A percentile compares a stretch with the other conserved stretches of the same genome.
These are phyloP conservation scores for Nipponacmea schrenckii DNA, from an alignment of 2,888 invertebrate genomes.

Conservation along the genomic window DNA sequence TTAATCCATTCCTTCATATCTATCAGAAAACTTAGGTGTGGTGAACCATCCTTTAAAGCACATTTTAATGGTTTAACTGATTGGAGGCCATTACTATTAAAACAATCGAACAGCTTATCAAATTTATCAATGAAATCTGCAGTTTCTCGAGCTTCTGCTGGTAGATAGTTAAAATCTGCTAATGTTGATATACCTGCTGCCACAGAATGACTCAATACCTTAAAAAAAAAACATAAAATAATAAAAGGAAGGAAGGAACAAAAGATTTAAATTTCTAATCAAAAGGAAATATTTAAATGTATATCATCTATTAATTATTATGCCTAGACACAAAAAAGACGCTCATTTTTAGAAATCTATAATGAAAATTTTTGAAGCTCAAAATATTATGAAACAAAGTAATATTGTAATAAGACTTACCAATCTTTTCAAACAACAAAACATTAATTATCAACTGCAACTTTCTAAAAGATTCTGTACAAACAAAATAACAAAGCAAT, in stretches of 20 bases:
- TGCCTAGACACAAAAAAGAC: too few relatives aligned
- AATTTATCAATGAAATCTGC: background rate
- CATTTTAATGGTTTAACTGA: background rate
- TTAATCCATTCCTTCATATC: background rate
- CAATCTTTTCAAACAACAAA: too few relatives aligned
- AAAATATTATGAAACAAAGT: too few relatives aligned
- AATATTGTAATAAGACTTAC: too few relatives aligned
- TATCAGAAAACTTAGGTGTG: background rate
- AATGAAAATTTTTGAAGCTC: too few relatives aligned
- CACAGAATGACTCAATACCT: background rate
- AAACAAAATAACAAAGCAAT: too few relatives aligned
- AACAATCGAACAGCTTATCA: background rate
- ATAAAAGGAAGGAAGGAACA: background rate
- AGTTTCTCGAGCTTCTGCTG: background rate
- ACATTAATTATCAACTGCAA: too few relatives aligned
- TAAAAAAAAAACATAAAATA: background rate
- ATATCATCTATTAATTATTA: too few relatives aligned
- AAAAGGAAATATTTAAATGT: background rate
- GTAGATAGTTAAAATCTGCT: background rate
- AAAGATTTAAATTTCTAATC: background rate
- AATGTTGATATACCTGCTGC: background rate
- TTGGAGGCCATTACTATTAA: background rate
- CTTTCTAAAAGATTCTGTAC: too few relatives aligned
- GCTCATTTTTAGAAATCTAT: too few relatives aligned
- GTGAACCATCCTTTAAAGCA: background rate